phyloP scores from a whole-genome alignment of 2,888 invertebrate species.

The Pyralis farinalis region DNA sequence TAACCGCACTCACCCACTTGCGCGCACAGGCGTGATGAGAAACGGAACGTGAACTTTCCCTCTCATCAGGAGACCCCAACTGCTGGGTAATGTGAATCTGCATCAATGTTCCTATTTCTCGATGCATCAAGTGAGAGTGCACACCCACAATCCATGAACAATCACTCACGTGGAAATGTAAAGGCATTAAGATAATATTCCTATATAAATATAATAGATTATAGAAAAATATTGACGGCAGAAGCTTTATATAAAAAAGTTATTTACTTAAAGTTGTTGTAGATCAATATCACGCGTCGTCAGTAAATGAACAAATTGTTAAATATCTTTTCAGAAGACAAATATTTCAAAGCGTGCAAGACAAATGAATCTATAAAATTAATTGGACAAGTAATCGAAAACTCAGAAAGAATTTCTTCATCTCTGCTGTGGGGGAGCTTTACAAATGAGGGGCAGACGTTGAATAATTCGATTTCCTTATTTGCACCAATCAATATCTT shows the following conservation, averaged over 20 bases:
- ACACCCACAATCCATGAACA: background rate
- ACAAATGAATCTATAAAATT: constrained; percentile 81
- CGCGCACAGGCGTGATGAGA: constrained; percentile 70
- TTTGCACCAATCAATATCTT: constrained; percentile 79
- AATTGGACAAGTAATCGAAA: constrained; percentile 81
- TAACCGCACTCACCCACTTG: constrained; percentile 76
- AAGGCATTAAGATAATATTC: background rate
- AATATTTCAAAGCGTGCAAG: constrained; percentile 66
- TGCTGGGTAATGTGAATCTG: constrained; percentile 20
- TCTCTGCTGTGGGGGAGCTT: constrained; percentile 73
- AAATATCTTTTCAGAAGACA: constrained; percentile 18
- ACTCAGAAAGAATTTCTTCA: constrained; percentile 80
- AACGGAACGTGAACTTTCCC: constrained; percentile 75
- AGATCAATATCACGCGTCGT: background rate
- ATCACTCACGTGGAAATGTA: background rate
- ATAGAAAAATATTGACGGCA: no score
- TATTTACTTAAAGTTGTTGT: background rate
- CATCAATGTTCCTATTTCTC: constrained; percentile 37
- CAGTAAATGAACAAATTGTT: constrained; percentile 8
- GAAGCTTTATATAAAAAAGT: background rate
- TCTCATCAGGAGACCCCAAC: constrained; percentile 69
- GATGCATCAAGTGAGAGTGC: constrained; percentile 26
- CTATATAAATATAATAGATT: no score
- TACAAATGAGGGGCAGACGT: constrained; percentile 80
- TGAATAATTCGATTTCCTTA: constrained; percentile 81